Conservation (phyloP, 2,113 vertebrate species). For the Lipophrys pholis region DNA sequence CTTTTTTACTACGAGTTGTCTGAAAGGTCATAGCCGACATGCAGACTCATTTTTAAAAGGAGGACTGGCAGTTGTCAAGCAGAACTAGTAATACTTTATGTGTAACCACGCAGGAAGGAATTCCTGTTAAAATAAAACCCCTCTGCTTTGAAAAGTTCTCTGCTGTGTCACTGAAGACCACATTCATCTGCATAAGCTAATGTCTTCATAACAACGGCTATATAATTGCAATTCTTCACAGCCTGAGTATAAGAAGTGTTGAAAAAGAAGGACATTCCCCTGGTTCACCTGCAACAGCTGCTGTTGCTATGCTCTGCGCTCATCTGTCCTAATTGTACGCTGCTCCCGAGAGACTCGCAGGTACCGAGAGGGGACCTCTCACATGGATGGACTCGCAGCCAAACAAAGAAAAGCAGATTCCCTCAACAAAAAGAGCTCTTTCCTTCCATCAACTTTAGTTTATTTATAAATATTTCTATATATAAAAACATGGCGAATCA, state of each 20-base stretch:
- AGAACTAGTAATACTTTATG: neutral
- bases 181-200: slow-evolving; percentile 6
- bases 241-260: slow-evolving; percentile 37
- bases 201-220: slow-evolving; percentile 26
- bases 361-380: slow-evolving; percentile 61
- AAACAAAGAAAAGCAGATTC: slow-evolving; percentile 51
- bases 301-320: slow-evolving; percentile 75
- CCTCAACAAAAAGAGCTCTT: slow-evolving; percentile 14
- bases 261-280: slow-evolving; percentile 44
- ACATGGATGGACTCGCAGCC: slow-evolving; percentile 63
- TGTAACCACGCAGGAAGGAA: neutral
- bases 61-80: neutral
- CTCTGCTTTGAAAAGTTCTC: no score
- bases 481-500: slow-evolving; percentile 18
- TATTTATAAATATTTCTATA: slow-evolving; percentile 9
- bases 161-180: neutral
- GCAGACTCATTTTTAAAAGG: neutral
- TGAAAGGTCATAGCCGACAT: neutral
- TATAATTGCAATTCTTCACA: slow-evolving; percentile 28
- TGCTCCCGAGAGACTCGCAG: slow-evolving; percentile 59
- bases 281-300: slow-evolving; percentile 74
- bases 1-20: neutral
- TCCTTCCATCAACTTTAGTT: neutral
- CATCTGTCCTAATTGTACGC: slow-evolving; percentile 76
- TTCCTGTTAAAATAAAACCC: neutral